Evolutionary conservation across 2,113 vertebrate species (phyloP).

Genomic region (Ibidorhyncha struthersii): DNA sequence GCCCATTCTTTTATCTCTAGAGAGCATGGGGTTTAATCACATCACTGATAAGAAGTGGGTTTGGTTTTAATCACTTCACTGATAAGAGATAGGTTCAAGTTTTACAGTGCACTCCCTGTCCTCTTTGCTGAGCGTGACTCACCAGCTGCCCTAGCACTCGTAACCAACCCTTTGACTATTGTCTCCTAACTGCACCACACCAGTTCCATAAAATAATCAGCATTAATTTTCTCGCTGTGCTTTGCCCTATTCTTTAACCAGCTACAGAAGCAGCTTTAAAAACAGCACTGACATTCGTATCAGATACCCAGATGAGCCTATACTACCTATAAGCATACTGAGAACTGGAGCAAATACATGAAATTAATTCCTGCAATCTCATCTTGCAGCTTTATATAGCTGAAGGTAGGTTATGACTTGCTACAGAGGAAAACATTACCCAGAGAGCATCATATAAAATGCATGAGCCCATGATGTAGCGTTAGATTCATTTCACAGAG

Average conservation of each 20-base stretch:
- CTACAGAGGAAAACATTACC: not conserved
- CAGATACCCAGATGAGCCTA: not conserved
- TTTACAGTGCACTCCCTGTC: not conserved
- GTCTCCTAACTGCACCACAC: not conserved
- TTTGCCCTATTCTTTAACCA: not conserved
- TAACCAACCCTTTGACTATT: not conserved
- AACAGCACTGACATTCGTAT: accelerated
- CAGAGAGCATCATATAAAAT: not conserved
- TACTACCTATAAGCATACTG: not conserved
- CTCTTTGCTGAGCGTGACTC: not conserved
- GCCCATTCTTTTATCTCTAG: not conserved
- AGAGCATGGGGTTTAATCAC: not conserved
- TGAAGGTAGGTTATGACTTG: not conserved
- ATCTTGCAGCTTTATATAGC: not conserved
- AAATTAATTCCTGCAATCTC: not conserved
- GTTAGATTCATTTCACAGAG: not conserved
- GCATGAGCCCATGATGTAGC: not conserved
- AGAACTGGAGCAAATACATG: not conserved
- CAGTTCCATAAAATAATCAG: not conserved
- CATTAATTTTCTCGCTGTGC: not conserved
- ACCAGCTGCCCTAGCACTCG: accelerated
- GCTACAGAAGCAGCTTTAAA: not conserved
- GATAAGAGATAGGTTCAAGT: not conserved
- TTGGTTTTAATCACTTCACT: not conserved
- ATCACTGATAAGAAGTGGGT: not conserved